These are phyloP conservation scores for Chlorops oryzae DNA, from an alignment of 1,140 invertebrate genomes.

Conservation along the genomic window DNA sequence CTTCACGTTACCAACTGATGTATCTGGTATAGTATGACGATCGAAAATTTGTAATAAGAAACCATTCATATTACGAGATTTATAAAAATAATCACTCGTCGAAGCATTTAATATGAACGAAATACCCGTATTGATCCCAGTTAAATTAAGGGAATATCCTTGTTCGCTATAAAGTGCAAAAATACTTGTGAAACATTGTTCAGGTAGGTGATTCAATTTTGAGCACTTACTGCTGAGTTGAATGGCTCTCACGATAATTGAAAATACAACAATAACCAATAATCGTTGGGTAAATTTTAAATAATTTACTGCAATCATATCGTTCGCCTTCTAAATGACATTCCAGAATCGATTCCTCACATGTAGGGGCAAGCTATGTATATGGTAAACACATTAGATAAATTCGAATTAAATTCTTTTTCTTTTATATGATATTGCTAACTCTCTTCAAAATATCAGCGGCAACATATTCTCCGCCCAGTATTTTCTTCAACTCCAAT, in stretches of 20 bases:
- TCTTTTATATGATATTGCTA: not conserved
- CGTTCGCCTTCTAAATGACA: not conserved
- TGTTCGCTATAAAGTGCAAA: not conserved
- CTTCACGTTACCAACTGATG: not conserved
- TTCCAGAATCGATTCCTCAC: conserved; percentile 4
- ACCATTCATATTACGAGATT: not conserved
- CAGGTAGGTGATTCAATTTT: not conserved
- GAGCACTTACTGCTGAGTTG: not conserved
- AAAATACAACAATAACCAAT: conserved; percentile 10
- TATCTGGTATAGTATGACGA: conserved; percentile 1
- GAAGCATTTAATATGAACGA: not conserved
- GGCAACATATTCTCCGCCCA: not conserved
- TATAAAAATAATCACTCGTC: conserved; percentile 5
- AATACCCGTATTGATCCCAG: not conserved
- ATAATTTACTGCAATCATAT: not conserved
- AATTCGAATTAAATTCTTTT: not conserved
- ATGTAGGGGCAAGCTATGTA: conserved; percentile 1
- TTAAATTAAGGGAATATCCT: not conserved
- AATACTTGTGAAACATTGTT: not conserved
- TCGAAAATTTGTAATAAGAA: conserved; percentile 4
- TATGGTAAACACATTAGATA: too few relatives aligned
- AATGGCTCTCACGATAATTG: conserved; percentile 1
- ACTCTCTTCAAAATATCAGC: not conserved
- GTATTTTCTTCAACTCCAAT: not conserved
- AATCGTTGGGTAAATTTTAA: not conserved